phyloP scores from a whole-genome alignment of 2,797 vertebrate genomes.

The Sebastes aleutianus region DNA sequence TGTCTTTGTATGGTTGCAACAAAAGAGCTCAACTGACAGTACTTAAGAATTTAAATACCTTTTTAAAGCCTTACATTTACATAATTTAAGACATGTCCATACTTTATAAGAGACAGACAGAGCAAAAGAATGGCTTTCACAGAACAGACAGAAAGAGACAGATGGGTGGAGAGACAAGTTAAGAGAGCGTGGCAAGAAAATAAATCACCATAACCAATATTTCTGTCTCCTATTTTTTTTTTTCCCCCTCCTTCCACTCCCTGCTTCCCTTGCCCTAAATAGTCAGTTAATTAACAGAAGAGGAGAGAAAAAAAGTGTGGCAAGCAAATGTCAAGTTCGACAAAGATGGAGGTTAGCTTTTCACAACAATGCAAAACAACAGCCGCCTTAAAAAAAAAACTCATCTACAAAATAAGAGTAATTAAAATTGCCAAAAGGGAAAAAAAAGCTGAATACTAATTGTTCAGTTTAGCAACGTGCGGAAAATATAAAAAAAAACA shows the following conservation, averaged over 20 bases:
- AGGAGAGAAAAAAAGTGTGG: slow-evolving; percentile 9
- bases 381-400: slow-evolving; percentile 31
- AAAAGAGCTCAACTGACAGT: background rate
- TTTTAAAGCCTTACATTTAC: background rate
- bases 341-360: slow-evolving; percentile 61
- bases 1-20: slow-evolving; percentile 9
- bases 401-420: slow-evolving; percentile 48
- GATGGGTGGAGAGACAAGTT: slow-evolving; percentile 18
- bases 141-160: slow-evolving; percentile 2
- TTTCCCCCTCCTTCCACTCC: background rate
- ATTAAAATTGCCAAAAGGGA: slow-evolving; percentile 60
- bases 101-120: background rate
- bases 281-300: slow-evolving; percentile 60
- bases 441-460: slow-evolving; percentile 33
- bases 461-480: slow-evolving; percentile 46
- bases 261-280: slow-evolving; percentile 29
- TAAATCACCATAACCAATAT: slow-evolving; percentile 26
- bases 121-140: background rate
- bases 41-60: background rate
- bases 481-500: slow-evolving; percentile 11
- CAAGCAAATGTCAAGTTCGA: slow-evolving; percentile 63
- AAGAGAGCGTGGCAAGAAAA: slow-evolving; percentile 9
- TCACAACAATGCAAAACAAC: slow-evolving; percentile 47
- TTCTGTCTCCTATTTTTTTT: background rate
- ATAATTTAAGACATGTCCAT: background rate